Percentiles rank a stretch among this genome's conserved stretches.
phyloP scores from a whole-genome alignment of 2,113 vertebrate genomes.

The Xenopus borealis region DNA sequence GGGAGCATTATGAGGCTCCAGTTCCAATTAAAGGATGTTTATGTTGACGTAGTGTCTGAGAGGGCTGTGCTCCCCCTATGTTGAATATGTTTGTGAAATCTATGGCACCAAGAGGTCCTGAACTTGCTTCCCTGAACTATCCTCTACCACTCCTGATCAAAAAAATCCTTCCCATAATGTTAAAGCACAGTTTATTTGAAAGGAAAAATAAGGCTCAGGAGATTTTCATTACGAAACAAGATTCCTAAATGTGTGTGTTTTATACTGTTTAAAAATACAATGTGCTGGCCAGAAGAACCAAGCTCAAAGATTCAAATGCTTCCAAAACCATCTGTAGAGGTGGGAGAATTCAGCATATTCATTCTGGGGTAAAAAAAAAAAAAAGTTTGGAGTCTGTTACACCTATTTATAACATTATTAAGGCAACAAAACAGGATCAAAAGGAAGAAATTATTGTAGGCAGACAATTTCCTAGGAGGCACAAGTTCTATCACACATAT shows the following conservation, averaged over 20 bases:
- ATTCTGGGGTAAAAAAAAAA: too few species aligned
- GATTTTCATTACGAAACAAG: background rate
- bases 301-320: too few species aligned
- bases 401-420: too few species aligned
- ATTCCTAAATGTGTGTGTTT: background rate
- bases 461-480: too few species aligned
- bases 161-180: slow-evolving; percentile 1
- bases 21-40: slow-evolving; percentile 87
- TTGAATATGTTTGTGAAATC: slow-evolving; percentile 60
- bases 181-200: background rate
- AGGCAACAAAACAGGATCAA: too few species aligned
- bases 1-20: slow-evolving; percentile 88
- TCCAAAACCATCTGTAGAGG: too few species aligned
- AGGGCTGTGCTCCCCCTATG: slow-evolving; percentile 61
- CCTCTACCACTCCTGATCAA: background rate
- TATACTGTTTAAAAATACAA: too few species aligned
- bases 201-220: background rate
- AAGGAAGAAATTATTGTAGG: too few species aligned
- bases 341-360: too few species aligned
- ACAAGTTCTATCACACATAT: too few species aligned
- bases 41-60: slow-evolving; percentile 80
- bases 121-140: slow-evolving; percentile 6
- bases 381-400: too few species aligned
- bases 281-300: too few species aligned
- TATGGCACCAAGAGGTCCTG: slow-evolving; percentile 49